phyloP scores from a whole-genome alignment of 2,113 vertebrate genomes.

The Henicopernis longicauda region DNA sequence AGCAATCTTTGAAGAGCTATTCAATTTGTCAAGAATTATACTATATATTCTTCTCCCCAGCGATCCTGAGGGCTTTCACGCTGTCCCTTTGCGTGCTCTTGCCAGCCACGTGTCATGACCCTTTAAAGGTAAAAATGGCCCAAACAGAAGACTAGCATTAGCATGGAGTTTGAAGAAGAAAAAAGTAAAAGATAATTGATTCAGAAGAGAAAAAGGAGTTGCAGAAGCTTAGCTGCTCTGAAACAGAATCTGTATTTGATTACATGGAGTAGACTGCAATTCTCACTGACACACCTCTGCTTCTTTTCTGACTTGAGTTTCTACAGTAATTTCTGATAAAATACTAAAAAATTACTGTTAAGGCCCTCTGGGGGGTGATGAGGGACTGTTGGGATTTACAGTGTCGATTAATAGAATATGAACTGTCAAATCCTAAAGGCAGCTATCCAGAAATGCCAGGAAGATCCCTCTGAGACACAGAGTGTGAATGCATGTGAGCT shows the following conservation, averaged over 20 bases:
- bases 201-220: not conserved
- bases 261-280: not conserved
- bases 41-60: not conserved
- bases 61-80: not conserved
- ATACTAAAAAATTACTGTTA: not conserved
- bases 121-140: not conserved
- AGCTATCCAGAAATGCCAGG: not conserved
- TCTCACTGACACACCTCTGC: not conserved
- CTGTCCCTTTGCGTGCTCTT: not conserved
- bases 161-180: not conserved
- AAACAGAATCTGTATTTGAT: not conserved
- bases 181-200: not conserved
- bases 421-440: constrained; percentile 5
- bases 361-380: not conserved
- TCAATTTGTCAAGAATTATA: not conserved
- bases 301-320: not conserved
- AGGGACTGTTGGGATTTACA: not conserved
- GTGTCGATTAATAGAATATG: not conserved
- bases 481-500: not conserved
- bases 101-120: not conserved
- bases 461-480: not conserved
- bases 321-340: not conserved
- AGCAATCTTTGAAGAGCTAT: not conserved
- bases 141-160: not conserved
- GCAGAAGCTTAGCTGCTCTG: not conserved